Evolutionary conservation across 2,888 invertebrate genomes (phyloP).

Genomic region (Mythimna loreyi): DNA sequence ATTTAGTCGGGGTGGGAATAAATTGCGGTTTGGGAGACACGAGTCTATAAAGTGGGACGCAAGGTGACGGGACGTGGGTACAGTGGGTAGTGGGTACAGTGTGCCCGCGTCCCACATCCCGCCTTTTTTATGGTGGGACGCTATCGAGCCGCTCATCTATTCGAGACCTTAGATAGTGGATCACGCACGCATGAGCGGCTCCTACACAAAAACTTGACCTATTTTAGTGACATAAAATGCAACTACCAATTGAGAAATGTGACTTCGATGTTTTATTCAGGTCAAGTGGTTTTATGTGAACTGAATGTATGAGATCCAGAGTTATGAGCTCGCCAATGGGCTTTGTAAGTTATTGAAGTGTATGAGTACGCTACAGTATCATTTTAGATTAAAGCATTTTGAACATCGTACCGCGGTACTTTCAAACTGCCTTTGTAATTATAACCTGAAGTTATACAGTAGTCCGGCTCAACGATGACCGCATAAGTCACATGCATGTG

Average conservation of each 20-base stretch:
- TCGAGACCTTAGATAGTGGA: conserved; percentile 85
- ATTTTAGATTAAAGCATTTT: conserved; percentile 8
- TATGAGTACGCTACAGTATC: conserved; percentile 2
- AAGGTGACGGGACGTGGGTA: conserved; percentile 79
- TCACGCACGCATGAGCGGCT: conserved; percentile 82
- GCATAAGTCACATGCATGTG: conserved; percentile 56
- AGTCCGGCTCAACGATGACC: conserved; percentile 35
- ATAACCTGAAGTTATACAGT: conserved; percentile 32
- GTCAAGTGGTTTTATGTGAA: conserved; percentile 62
- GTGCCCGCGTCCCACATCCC: conserved; percentile 82
- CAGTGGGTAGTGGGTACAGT: conserved; percentile 65
- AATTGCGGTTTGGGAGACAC: conserved; percentile 85
- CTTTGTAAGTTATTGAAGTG: conserved; percentile 40
- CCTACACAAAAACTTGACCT: conserved; percentile 83
- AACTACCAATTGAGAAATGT: conserved; percentile 73
- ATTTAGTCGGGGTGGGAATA: conserved; percentile 76
- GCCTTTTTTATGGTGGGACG: conserved; percentile 87
- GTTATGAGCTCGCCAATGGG: conserved; percentile 37
- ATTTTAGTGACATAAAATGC: conserved; percentile 76
- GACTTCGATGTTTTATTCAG: conserved; percentile 64
- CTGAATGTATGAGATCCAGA: conserved; percentile 54
- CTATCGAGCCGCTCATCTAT: conserved; percentile 86
- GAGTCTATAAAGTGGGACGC: conserved; percentile 83
- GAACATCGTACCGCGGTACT: conserved; percentile 1
- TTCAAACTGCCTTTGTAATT: conserved; percentile 31